Evolutionary conservation across 2,797 vertebrate species (phyloP).

Genomic region (Sebastes cheni): DNA sequence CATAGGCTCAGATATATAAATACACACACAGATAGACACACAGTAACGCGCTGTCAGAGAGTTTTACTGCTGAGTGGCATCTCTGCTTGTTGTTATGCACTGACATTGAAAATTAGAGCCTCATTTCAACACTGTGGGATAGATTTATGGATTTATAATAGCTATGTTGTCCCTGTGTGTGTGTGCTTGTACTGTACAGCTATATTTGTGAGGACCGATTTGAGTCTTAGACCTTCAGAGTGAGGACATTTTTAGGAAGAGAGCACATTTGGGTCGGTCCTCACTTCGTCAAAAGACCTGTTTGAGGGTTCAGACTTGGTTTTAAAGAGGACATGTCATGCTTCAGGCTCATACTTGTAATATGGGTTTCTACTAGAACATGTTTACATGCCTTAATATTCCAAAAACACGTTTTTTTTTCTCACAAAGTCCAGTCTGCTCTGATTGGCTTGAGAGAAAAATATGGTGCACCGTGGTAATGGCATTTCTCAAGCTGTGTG

Average conservation of each 20-base stretch:
- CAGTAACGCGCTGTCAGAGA: neutral
- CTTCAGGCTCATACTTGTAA: no score
- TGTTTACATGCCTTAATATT: no score
- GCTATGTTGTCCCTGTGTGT: neutral
- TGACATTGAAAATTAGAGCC: neutral
- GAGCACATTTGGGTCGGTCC: neutral
- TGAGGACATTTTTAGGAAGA: neutral
- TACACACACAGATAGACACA: neutral
- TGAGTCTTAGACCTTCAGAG: no score
- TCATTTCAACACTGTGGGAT: neutral
- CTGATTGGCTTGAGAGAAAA: no score
- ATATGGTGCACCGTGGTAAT: accelerated
- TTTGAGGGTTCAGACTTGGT: neutral
- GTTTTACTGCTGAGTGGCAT: neutral
- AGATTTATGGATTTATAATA: conserved; percentile 19
- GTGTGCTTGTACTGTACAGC: neutral
- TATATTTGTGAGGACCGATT: neutral
- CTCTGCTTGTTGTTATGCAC: neutral
- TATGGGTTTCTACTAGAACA: no score
- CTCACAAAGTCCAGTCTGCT: no score
- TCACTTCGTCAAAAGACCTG: neutral
- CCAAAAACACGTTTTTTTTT: no score
- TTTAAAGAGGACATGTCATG: no score
- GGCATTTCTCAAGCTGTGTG: no score
- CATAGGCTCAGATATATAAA: neutral